phyloP scores from a whole-genome alignment of 2,888 invertebrate species.

The Ceriagrion tenellum region DNA sequence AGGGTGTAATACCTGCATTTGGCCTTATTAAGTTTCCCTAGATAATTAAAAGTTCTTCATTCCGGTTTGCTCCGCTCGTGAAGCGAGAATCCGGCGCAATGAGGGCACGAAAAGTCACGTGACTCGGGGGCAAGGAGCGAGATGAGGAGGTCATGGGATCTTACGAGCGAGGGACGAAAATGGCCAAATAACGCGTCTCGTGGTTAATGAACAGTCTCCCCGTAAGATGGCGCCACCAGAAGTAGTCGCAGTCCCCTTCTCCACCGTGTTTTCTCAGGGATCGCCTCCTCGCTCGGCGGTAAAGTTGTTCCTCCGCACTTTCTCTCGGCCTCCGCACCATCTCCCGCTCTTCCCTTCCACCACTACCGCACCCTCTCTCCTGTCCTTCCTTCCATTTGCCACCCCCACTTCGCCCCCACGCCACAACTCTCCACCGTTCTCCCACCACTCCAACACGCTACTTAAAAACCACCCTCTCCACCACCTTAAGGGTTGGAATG shows the following conservation, averaged over 20 bases:
- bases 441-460: neutral
- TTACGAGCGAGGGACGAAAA: neutral
- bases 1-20: too few species aligned
- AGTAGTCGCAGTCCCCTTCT: neutral
- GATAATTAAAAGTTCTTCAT: neutral
- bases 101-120: neutral
- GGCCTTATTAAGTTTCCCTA: neutral
- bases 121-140: neutral
- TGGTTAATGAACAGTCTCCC: neutral
- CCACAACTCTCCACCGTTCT: neutral
- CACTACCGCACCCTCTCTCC: neutral
- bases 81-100: neutral
- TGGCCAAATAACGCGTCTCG: neutral
- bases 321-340: neutral
- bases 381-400: too few species aligned
- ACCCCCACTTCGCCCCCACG: too few species aligned
- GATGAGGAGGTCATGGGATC: neutral
- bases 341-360: neutral
- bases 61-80: neutral
- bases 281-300: neutral
- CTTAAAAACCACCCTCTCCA: neutral
- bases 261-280: neutral
- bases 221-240: neutral
- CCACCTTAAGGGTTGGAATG: neutral
- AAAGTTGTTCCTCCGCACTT: neutral